phyloP scores from a whole-genome alignment of 2,113 vertebrate genomes.

The Cheirogaleus medius region DNA sequence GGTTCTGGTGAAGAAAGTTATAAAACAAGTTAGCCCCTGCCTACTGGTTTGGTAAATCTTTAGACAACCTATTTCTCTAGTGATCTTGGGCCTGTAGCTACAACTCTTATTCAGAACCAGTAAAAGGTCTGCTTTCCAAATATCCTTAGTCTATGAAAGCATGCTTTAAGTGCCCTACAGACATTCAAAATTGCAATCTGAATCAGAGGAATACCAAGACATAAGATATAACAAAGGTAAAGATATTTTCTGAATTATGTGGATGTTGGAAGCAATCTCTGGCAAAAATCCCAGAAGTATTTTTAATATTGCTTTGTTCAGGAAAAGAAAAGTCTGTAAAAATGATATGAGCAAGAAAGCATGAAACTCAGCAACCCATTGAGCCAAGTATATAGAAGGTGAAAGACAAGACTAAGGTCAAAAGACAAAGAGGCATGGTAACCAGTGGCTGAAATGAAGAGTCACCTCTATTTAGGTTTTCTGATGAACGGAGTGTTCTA shows the following conservation, averaged over 20 bases:
- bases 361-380: conserved; percentile 60
- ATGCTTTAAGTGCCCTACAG: not conserved
- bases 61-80: conserved; percentile 7
- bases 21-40: not conserved
- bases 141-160: not conserved
- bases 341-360: conserved; percentile 46
- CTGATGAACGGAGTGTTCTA: not conserved
- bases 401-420: conserved; percentile 64
- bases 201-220: conserved; percentile 41
- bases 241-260: conserved; percentile 58
- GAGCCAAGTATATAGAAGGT: conserved; percentile 16
- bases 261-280: conserved; percentile 48
- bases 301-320: conserved; percentile 67
- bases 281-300: conserved; percentile 65
- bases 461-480: conserved; percentile 56
- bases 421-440: conserved; percentile 61
- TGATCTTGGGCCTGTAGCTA: not conserved
- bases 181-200: conserved; percentile 42
- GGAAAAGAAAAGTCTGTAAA: conserved; percentile 54
- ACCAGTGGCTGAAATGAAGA: conserved; percentile 41
- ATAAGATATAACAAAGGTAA: conserved; percentile 25
- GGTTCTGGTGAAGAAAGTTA: not conserved
- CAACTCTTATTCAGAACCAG: conserved; percentile 47
- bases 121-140: conserved; percentile 34
- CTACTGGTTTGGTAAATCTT: conserved; percentile 23